Evolutionary conservation across 2,888 invertebrate species (phyloP), one percentile per base, ranked within the genome.

Genomic region (Ophion ventricosus): DNA sequence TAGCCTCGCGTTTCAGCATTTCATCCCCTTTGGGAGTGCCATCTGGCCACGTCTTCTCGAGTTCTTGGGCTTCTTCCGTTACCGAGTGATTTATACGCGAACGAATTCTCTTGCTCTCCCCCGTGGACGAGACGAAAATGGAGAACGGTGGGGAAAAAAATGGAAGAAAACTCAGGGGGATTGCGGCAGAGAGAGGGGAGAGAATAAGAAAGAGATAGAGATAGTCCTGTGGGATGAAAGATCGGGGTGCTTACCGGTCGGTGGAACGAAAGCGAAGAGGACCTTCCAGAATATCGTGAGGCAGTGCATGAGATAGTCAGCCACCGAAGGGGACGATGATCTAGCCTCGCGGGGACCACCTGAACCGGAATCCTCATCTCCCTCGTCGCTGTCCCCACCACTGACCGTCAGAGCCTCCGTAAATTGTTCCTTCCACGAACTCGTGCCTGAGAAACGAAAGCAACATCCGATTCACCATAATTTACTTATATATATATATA

Each of bases 391-490:
- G 86, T 94, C 95, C 96, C 98, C 98, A 91, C 98, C 96, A 91
- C 96, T 97, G 74, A 99, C 99, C 63, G 98, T 98, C 87, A 99
- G 94, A 57, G 99, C 99, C 94, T 99, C 99, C 90, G 97, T 95
- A 93, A 99, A 99, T 94, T 99, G 99, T 92, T 99, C 99, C 93
- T 97, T 98, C 99, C 99, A 99, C 0, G 99, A 98, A n/a, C 98
- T 98, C 23, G 99, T 99, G 84, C 99, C 93, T 93, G 26, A 10
- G n/a, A 26, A 49, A 49, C 23, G 56, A n/a, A 56, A 35, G 10
- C 63, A 25, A 63, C 1, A 29, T 14, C 25, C 29, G 63, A 11
- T 66, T n/a, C 8, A 59, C 14, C 26, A 26, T 35, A 2, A 69
- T 11, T 11, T 29, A 25, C 8, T 23, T 63, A 20, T 29, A 5